phyloP scores from a whole-genome alignment of 2,113 vertebrate species.

The Microtus montanus region DNA sequence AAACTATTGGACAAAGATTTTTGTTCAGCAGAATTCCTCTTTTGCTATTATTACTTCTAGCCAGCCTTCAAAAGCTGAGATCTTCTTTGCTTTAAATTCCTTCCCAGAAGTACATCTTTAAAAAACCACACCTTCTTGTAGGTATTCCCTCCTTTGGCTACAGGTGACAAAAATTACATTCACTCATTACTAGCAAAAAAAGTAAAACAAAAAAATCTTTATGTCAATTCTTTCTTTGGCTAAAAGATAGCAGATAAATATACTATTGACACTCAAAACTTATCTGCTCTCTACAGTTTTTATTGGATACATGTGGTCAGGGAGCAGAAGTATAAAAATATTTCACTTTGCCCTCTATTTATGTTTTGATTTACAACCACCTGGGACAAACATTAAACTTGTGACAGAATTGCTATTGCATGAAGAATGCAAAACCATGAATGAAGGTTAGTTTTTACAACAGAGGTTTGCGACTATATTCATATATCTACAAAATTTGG shows the following conservation, averaged over 20 bases:
- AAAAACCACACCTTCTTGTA: not conserved
- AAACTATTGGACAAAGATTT: conserved; percentile 32
- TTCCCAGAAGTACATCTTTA: conserved; percentile 3
- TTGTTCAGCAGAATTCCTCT: conserved; percentile 41
- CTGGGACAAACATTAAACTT: conserved; percentile 59
- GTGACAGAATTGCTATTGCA: conserved; percentile 49
- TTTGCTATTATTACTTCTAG: not conserved
- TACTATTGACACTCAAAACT: conserved; percentile 60
- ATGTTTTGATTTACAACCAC: conserved; percentile 66
- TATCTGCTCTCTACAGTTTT: conserved; percentile 62
- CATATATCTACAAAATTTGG: not conserved
- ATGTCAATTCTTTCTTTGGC: conserved; percentile 18
- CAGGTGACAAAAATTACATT: not conserved
- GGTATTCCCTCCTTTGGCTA: not conserved
- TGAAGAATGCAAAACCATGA: conserved; percentile 45
- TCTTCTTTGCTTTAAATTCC: not conserved
- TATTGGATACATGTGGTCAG: conserved; percentile 45
- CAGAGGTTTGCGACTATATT: not conserved
- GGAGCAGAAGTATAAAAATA: conserved; percentile 30
- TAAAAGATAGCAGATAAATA: conserved; percentile 37
- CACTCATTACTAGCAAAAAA: not conserved
- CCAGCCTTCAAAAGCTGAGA: not conserved
- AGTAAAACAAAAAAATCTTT: too few relatives aligned
- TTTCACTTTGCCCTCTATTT: conserved; percentile 67
- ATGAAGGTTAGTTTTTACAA: conserved; percentile 49